Evolutionary conservation across 2,113 vertebrate species (phyloP), one percentile per base, ranked within the genome.

Genomic region (Takifugu bimaculatus): DNA sequence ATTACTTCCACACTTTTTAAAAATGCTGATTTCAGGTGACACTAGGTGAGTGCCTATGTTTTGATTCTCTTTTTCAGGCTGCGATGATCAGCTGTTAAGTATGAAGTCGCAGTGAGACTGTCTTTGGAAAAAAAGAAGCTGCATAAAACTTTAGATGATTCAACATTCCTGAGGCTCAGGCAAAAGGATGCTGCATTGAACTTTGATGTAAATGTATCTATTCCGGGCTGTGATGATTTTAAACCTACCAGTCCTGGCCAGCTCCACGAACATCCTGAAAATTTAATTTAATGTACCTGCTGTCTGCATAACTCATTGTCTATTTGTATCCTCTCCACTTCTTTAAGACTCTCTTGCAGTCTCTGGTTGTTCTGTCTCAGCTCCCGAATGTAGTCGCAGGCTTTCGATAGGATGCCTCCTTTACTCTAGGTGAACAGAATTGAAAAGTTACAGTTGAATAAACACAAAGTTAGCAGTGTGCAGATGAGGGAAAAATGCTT

Each of bases 391-490:
- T 96, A 95, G 81, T 96, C 94, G 0, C 95, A 96, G 1, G 94
- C 94, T 78, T 96, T 96, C 1, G 95, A 96, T 50, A 96, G 90
- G 86, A 96, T 96, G 60, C 95, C 94, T 0, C 94, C 94, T 90
- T 96, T 96, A 74, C 95, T 96, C 93, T 96, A 64, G 2, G 25
- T 20, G 28, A 55, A 60, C 47, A 79, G 12, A 48, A 11, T n/a
- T 14, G 50, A 50, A 26, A 7, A 6, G 28, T 6, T 54, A 5
- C 2, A 15, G 13, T 6, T n/a, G 5, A n/a, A 55, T n/a, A n/a
- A 35, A 12, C 39, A 42, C 14, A 15, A 27, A 7, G 5, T 11
- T 1, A 53, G n/a, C 4, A 12, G 60, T 4, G 20, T 25, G 11
- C 29, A 39, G 32, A 13, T n/a, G 13, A 43, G 43, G 29, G 2